Conservation (phyloP, 2,113 vertebrate genomes). For the Podiceps cristatus region DNA sequence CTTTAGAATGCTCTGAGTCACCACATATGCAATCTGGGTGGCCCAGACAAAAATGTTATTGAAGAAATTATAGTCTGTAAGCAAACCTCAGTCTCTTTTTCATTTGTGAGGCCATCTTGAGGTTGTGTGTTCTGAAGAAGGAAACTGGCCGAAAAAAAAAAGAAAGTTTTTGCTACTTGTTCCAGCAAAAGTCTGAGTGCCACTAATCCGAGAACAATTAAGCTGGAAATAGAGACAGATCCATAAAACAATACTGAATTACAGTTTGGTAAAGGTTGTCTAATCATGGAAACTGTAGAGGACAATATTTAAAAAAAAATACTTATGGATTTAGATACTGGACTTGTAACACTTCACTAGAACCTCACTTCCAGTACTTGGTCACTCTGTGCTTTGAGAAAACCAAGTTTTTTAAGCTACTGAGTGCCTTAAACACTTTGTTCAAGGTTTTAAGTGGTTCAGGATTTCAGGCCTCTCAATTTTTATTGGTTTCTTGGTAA, state of each 20-base stretch:
- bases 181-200: background rate
- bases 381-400: background rate
- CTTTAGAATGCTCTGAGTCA: background rate
- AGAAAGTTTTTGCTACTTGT: background rate
- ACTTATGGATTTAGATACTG: background rate
- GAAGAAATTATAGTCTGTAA: background rate
- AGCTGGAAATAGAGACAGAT: background rate
- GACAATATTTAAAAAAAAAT: background rate
- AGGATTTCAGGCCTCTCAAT: background rate
- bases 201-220: background rate
- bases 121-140: background rate
- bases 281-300: background rate
- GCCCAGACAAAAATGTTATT: background rate
- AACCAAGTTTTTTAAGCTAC: background rate
- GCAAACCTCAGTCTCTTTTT: background rate
- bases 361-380: background rate
- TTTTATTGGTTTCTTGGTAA: background rate
- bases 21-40: background rate
- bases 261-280: background rate
- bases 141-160: background rate
- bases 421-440: background rate
- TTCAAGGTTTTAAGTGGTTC: background rate
- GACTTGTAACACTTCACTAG: background rate
- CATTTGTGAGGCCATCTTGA: background rate
- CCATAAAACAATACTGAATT: background rate